A percentile compares a stretch with the other conserved stretches of the same genome.
Conservation (phyloP, 2,888 invertebrate genomes). For the Pollenia amentaria region DNA sequence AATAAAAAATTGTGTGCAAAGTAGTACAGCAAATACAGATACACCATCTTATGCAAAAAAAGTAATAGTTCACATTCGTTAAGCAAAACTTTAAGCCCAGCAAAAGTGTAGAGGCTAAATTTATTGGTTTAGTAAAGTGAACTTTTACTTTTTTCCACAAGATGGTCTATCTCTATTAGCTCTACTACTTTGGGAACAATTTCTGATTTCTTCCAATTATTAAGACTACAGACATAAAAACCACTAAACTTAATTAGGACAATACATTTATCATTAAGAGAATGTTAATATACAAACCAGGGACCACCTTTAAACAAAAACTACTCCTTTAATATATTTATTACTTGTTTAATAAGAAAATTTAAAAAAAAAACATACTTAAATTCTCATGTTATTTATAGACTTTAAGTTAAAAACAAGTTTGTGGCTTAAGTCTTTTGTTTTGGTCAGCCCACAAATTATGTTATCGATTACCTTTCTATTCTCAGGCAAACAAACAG, state of each 20-base stretch:
- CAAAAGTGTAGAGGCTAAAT: too few species aligned
- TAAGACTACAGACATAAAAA: too few species aligned
- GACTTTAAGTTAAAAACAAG: conserved; percentile 34
- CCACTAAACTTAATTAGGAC: background rate
- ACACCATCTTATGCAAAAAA: too few species aligned
- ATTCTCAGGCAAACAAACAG: conserved; percentile 28
- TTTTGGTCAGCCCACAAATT: conserved; percentile 46
- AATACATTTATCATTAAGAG: conserved; percentile 8
- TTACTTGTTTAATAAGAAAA: conserved; percentile 11
- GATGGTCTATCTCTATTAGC: too few species aligned
- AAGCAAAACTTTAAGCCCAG: too few species aligned
- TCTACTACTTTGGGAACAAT: too few species aligned
- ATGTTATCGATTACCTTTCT: conserved; percentile 54
- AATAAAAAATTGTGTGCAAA: too few species aligned
- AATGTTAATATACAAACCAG: background rate
- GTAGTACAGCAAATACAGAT: too few species aligned
- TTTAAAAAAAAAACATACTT: background rate
- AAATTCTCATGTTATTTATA: conserved; percentile 43
- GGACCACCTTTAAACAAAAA: conserved; percentile 8
- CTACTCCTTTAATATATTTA: background rate
- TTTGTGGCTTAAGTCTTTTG: conserved; percentile 65
- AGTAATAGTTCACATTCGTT: too few species aligned
- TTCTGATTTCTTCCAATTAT: too few species aligned
- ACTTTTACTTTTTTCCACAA: too few species aligned
- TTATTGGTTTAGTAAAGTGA: too few species aligned